A percentile compares a stretch with the other conserved stretches of the same genome.
These are phyloP conservation scores for Diploptera punctata DNA, from an alignment of 2,888 invertebrate genomes.

Conservation along the genomic window DNA sequence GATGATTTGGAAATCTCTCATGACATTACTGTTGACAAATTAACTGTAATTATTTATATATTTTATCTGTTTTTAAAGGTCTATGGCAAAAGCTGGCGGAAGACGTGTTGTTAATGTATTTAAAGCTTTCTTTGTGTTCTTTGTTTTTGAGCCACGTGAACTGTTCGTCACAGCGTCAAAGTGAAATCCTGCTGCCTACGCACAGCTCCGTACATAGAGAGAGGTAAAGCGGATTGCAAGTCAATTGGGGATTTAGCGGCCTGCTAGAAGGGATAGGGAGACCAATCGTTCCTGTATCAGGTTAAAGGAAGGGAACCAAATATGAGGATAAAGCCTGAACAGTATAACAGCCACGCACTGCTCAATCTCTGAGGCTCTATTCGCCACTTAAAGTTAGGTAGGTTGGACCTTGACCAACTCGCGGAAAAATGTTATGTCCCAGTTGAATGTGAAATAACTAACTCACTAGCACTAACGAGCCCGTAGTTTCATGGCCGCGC, in stretches of 20 bases:
- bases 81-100: no score
- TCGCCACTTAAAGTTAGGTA: no score
- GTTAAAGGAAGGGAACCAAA: background rate
- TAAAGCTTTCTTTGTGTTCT: background rate
- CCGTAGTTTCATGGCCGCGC: no score
- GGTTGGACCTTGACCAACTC: no score
- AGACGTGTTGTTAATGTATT: conserved; percentile 2
- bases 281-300: conserved; percentile 16
- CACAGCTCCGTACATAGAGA: conserved; percentile 1
- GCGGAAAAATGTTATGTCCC: no score
- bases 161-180: conserved; percentile 15
- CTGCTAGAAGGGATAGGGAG: background rate
- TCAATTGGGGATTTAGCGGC: conserved; percentile 24
- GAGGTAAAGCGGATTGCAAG: conserved; percentile 4
- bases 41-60: no score
- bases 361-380: background rate
- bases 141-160: conserved; percentile 18
- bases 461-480: no score
- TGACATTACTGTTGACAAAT: no score
- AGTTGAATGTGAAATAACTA: no score
- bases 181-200: conserved; percentile 13
- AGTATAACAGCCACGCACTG: background rate
- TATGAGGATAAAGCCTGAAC: background rate
- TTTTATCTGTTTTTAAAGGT: no score
- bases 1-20: no score